These are phyloP conservation scores for Poeciliopsis gracilis DNA, from an alignment of 2,797 vertebrate genomes.

Conservation along the genomic window DNA sequence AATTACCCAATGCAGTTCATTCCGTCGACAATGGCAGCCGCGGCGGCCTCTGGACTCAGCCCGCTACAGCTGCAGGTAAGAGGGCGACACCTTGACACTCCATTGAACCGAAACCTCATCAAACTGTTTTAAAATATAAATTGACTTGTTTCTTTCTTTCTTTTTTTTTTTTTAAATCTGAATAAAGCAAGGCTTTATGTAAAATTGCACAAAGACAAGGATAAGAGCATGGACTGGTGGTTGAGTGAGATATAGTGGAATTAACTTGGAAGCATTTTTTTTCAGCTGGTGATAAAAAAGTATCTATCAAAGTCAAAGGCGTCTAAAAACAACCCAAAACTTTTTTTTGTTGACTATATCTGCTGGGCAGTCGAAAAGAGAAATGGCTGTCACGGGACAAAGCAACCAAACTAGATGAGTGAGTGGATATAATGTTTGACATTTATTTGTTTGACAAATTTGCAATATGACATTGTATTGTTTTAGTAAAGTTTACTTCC, in stretches of 20 bases:
- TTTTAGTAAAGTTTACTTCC: too few species aligned
- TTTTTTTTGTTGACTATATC: background rate
- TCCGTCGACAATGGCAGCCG: slow-evolving; percentile 99
- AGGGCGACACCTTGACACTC: slow-evolving; percentile 5
- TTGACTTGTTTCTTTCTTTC: background rate
- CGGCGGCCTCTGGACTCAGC: slow-evolving; percentile 98
- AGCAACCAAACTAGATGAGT: too few species aligned
- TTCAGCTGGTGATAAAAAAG: background rate
- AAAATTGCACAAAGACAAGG: background rate
- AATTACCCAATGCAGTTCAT: slow-evolving; percentile 99
- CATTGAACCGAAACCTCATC: background rate
- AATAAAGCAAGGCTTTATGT: slow-evolving; percentile 3
- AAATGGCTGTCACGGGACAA: too few species aligned
- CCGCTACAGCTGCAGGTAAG: slow-evolving; percentile 95
- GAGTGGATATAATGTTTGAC: too few species aligned
- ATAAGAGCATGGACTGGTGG: slow-evolving; percentile 5
- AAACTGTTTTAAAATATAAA: background rate
- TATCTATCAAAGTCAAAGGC: background rate
- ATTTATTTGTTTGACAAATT: too few species aligned
- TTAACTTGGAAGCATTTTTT: slow-evolving; percentile 11
- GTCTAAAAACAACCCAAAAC: background rate
- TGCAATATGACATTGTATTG: too few species aligned
- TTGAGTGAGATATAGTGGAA: slow-evolving; percentile 1
- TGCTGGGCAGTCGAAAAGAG: background rate
- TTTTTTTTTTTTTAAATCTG: background rate